A percentile compares a stretch with the other conserved stretches of the same genome.
Evolutionary conservation across 2,888 invertebrate species (phyloP).

Genomic region (Lasioglossum marginatum): DNA sequence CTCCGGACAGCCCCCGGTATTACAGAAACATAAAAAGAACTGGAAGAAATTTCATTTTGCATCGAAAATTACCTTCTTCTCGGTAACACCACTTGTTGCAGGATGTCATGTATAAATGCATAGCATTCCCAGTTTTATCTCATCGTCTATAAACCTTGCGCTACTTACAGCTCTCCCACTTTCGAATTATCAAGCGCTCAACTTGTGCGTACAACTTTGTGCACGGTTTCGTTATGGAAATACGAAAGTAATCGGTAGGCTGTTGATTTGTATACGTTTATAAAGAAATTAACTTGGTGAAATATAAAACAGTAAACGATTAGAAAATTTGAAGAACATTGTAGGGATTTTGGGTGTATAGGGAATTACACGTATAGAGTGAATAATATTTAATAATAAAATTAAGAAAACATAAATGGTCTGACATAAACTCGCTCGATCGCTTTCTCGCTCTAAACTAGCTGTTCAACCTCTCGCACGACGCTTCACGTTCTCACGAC

Average conservation of each 20-base stretch:
- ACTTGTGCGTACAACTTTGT: neutral
- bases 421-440: no score
- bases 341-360: no score
- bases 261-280: no score
- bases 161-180: neutral
- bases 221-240: neutral
- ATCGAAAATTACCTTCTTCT: neutral
- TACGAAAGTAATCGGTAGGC: neutral
- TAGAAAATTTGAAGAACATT: no score
- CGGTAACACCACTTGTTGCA: conserved; percentile 1
- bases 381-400: no score
- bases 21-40: neutral
- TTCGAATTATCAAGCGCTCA: neutral
- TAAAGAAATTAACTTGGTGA: no score
- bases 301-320: no score
- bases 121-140: conserved; percentile 4
- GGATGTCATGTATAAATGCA: conserved; percentile 7
- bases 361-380: no score
- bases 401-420: no score
- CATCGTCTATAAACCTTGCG: neutral
- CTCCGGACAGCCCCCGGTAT: neutral
- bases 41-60: conserved; percentile 10
- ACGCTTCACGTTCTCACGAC: no score
- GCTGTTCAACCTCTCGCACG: no score
- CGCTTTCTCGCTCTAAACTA: no score